Evolutionary conservation across 2,888 invertebrate species (phyloP), one percentile per base, ranked within the genome.

Genomic region (Leptogaster cylindrica): DNA sequence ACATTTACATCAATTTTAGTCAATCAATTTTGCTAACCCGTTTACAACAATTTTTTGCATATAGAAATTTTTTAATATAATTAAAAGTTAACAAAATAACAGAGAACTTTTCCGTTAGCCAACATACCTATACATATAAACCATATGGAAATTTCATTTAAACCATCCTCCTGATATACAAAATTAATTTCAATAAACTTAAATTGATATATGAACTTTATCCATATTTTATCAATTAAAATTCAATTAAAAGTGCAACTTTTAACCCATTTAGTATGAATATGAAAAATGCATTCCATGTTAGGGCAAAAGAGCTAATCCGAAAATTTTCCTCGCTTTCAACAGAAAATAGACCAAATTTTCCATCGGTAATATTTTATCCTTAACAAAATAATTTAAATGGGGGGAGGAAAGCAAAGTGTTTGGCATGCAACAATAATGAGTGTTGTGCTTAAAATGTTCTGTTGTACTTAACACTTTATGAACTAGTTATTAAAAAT

Each of bases 221-320:
- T 39, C 10, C 39, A 39, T 39, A 39, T 39, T 39, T 39, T 14
- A 39, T 39, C 39, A 1, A 39, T 39, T 39, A 39, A 39, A 39
- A 39, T 39, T 39, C 39, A 39, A 39, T 39, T 39, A 39, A 39
- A 39, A 39, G 39, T 39, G 4, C 39, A 10, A 31, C 31, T 31
- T 31, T 31, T 31, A 8, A 31, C 31, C 6, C 31, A 31, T 10
- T 31, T 8, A 8, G 10, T 31, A 31, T 31, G 6, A 31, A 6
- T 8, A 31, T 31, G 6, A 8, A 6, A 31, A 10, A n/a, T 8
- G 31, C 31, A 31, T 31, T 10, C 31, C 31, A 8, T 31, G 31
- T 31, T 31, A 10, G 1, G 6, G 1, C 1, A 10, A 10, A 31
- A 31, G 31, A 8, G 31, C 10, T 31, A 1, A 39, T 4, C 4